A percentile compares a stretch with the other conserved stretches of the same genome.
phyloP scores from a whole-genome alignment of 2,797 vertebrate species.

The Lates japonicus region DNA sequence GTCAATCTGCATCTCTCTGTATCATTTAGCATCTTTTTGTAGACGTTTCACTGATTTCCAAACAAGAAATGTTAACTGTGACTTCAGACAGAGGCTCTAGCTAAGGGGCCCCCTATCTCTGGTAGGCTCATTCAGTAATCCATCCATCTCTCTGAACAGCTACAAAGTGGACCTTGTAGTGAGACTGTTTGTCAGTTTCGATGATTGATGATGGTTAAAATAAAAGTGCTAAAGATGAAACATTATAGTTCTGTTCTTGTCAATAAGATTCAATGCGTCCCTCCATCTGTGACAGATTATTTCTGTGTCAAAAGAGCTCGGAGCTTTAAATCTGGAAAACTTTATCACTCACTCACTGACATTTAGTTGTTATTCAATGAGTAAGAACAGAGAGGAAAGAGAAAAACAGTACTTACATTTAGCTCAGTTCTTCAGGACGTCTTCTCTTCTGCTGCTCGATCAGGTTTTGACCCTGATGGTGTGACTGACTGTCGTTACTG shows the following conservation, averaged over 20 bases:
- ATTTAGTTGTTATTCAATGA: not conserved
- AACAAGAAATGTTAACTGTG: not conserved
- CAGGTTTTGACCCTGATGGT: constrained; percentile 43
- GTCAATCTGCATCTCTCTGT: not conserved
- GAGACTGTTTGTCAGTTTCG: not conserved
- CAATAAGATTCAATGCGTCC: not conserved
- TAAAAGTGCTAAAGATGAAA: not conserved
- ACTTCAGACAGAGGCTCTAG: not conserved
- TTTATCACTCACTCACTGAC: not conserved
- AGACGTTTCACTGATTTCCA: not conserved
- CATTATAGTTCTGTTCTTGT: not conserved
- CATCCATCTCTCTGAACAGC: not conserved
- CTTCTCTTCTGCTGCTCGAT: constrained; percentile 30
- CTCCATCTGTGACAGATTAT: not conserved
- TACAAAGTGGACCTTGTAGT: not conserved
- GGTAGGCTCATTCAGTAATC: not conserved
- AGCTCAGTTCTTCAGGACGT: constrained; percentile 35
- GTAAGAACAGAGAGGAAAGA: not conserved
- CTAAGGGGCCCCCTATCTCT: too few relatives aligned
- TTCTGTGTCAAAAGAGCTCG: not conserved
- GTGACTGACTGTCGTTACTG: constrained; percentile 47
- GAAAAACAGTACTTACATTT: constrained; percentile 67
- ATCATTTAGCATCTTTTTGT: not conserved
- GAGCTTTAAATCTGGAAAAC: constrained; percentile 9
- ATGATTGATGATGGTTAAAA: not conserved